A percentile compares a stretch with the other conserved stretches of the same genome.
Evolutionary conservation across 1,140 invertebrate genomes (phyloP).

Genomic region (Sarcophaga peregrina): DNA sequence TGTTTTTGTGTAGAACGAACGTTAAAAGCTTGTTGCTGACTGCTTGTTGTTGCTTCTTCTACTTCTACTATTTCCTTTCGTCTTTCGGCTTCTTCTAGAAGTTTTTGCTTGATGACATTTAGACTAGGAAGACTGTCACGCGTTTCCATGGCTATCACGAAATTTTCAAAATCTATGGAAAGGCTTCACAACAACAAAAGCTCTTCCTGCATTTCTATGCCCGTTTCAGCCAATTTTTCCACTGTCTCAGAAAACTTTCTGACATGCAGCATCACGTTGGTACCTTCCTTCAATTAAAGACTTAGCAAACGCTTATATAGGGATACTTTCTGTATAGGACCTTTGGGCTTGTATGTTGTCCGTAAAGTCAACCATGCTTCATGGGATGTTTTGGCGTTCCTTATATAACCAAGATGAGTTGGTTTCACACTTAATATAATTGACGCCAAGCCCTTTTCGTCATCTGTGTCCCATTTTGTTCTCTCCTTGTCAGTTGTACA

Average conservation of each 20-base stretch:
- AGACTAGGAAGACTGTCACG: slow-evolving; percentile 41
- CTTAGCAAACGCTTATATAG: slow-evolving; percentile 44
- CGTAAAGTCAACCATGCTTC: slow-evolving; percentile 39
- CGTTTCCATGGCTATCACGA: slow-evolving; percentile 46
- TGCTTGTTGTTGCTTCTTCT: neutral
- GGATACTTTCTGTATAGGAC: slow-evolving; percentile 42
- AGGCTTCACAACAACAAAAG: slow-evolving; percentile 42
- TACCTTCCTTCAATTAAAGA: slow-evolving; percentile 28
- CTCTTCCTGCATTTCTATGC: slow-evolving; percentile 42
- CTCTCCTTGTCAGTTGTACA: neutral
- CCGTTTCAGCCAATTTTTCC: slow-evolving; percentile 45
- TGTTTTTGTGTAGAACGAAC: neutral
- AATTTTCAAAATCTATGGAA: slow-evolving; percentile 42
- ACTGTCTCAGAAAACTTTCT: slow-evolving; percentile 30
- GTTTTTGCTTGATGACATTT: slow-evolving; percentile 37
- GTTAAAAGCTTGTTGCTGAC: slow-evolving; percentile 9
- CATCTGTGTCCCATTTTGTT: neutral
- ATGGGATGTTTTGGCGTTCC: slow-evolving; percentile 25
- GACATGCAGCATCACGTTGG: slow-evolving; percentile 19
- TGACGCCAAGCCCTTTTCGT: slow-evolving; percentile 34
- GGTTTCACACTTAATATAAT: slow-evolving; percentile 34
- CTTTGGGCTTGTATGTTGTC: slow-evolving; percentile 42
- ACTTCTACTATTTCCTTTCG: slow-evolving; percentile 22
- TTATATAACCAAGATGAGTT: slow-evolving; percentile 42
- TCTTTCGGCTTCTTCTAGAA: slow-evolving; percentile 43